phyloP scores from a whole-genome alignment of 2,113 vertebrate species.

The Megaceryle torquata region DNA sequence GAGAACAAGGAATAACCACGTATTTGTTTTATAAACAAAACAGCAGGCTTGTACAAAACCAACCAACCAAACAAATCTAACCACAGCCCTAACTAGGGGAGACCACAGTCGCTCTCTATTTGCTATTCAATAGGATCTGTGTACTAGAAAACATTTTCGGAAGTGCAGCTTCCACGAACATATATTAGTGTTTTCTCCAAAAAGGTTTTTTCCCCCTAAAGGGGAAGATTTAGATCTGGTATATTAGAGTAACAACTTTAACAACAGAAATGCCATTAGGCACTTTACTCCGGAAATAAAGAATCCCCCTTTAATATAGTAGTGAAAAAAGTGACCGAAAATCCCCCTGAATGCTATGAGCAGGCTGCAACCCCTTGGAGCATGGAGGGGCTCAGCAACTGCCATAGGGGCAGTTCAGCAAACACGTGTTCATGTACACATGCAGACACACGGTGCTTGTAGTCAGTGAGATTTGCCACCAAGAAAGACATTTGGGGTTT shows the following conservation, averaged over 20 bases:
- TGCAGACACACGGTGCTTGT: background rate
- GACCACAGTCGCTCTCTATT: background rate
- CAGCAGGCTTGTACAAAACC: background rate
- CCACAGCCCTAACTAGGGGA: background rate
- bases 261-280: background rate
- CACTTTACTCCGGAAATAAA: background rate
- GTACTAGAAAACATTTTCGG: background rate
- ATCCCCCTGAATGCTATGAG: background rate
- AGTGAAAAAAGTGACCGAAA: background rate
- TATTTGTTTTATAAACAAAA: conserved; percentile 9
- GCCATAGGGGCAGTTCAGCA: background rate
- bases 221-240: background rate
- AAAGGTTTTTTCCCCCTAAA: background rate
- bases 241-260: background rate
- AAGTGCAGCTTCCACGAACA: background rate
- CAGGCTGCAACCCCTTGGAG: background rate
- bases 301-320: background rate
- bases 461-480: background rate
- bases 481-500: background rate
- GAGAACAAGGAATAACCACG: background rate
- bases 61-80: background rate
- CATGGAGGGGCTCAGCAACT: background rate
- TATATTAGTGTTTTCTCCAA: background rate
- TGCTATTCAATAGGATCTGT: background rate
- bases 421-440: fast-evolving